phyloP scores from a whole-genome alignment of 2,797 vertebrate species.

The Vultur gryphus region DNA sequence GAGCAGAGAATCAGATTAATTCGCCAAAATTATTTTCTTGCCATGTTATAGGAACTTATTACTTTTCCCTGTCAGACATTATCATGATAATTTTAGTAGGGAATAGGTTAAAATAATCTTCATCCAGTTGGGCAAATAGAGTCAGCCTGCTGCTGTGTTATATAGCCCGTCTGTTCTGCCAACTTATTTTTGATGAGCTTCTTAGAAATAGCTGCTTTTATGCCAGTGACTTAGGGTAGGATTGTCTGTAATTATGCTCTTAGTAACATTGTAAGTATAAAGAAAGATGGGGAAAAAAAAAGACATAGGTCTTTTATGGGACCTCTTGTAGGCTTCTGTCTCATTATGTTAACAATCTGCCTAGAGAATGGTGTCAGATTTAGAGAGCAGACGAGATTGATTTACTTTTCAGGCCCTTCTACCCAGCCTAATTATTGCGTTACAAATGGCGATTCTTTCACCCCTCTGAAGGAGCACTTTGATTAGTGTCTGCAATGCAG shows the following conservation, averaged over 20 bases:
- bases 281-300: slow-evolving; percentile 16
- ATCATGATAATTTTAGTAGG: slow-evolving; percentile 41
- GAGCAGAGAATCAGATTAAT: slow-evolving; percentile 36
- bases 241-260: slow-evolving; percentile 68
- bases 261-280: slow-evolving; percentile 66
- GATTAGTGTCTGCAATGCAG: slow-evolving; percentile 75
- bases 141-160: slow-evolving; percentile 32
- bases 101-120: slow-evolving; percentile 63
- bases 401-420: slow-evolving; percentile 87
- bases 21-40: slow-evolving; percentile 9
- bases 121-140: slow-evolving; percentile 37
- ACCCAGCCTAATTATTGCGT: slow-evolving; percentile 85
- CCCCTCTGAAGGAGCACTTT: slow-evolving; percentile 73
- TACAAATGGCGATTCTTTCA: slow-evolving; percentile 88
- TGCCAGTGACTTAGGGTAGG: slow-evolving; percentile 48
- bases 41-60: background rate
- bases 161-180: slow-evolving; percentile 62
- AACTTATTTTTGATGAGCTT: slow-evolving; percentile 59
- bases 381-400: slow-evolving; percentile 76
- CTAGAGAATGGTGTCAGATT: slow-evolving; percentile 76
- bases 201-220: slow-evolving; percentile 58
- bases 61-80: slow-evolving; percentile 41
- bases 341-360: slow-evolving; percentile 78
- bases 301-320: slow-evolving; percentile 51
- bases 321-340: slow-evolving; percentile 71